phyloP scores from a whole-genome alignment of 2,113 vertebrate genomes.

The Notarius lentiginosus region DNA sequence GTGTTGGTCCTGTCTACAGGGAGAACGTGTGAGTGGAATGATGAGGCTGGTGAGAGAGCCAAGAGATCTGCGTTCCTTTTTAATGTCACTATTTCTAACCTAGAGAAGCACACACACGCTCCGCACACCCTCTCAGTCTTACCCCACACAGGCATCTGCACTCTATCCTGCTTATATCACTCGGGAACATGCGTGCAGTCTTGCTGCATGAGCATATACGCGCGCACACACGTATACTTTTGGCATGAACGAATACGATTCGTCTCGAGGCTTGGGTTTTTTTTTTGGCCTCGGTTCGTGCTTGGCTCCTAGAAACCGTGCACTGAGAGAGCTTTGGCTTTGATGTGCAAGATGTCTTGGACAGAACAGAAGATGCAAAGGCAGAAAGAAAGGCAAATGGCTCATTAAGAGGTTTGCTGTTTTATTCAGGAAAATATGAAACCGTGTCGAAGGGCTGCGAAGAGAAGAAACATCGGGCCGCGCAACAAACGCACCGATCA shows the following conservation, averaged over 20 bases:
- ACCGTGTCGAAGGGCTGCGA: constrained; percentile 36
- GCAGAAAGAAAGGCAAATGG: constrained; percentile 48
- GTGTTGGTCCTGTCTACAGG: neutral
- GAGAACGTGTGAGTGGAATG: constrained; percentile 9
- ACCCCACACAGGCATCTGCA: constrained; percentile 6
- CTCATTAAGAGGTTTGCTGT: constrained; percentile 53
- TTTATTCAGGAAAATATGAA: constrained; percentile 55
- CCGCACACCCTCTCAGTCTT: neutral
- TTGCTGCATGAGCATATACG: neutral
- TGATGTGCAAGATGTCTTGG: constrained; percentile 67
- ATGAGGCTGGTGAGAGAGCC: constrained; percentile 34
- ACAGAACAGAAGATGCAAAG: constrained; percentile 47
- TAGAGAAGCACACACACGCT: constrained; percentile 10
- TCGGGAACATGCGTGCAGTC: constrained; percentile 21
- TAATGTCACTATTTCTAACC: constrained; percentile 5
- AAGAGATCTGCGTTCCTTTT: constrained; percentile 19
- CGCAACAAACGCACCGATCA: constrained; percentile 36
- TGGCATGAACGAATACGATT: constrained; percentile 49
- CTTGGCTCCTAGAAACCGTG: constrained; percentile 59
- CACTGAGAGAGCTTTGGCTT: constrained; percentile 59
- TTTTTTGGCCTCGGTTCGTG: constrained; percentile 58
- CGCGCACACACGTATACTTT: constrained; percentile 12
- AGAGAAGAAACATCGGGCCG: constrained; percentile 35
- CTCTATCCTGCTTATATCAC: constrained; percentile 7
- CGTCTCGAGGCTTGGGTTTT: constrained; percentile 53